Evolutionary conservation across 1,140 invertebrate species (phyloP), one percentile per base, ranked within the genome.

Genomic region (Neodiprion virginianus): DNA sequence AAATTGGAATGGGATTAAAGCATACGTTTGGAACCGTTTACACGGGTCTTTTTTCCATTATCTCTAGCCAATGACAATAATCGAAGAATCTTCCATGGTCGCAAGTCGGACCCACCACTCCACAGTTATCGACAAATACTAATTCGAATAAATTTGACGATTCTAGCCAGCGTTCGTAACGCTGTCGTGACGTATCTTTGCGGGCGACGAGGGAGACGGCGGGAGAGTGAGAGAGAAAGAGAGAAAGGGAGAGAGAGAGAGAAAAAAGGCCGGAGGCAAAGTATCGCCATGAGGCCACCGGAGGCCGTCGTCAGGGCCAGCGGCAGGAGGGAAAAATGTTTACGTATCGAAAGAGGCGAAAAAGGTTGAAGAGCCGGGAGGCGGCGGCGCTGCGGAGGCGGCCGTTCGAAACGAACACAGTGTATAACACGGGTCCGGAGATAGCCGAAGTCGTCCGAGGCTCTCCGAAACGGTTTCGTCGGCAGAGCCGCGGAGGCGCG

Each of bases 271-370:
- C 7, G 61, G 1, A 4, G 61, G 17, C 17, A 21, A 14, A 65
- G 61, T 65, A 14, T 40, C 4, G 61, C 28, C 28, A 1, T 40
- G 67, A 69, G 14, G 14, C 17, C 12, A 71, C 53, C 70, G 70
- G 70, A 49, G 70, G 40, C n/a, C 21, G 48, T 11, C 74, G 72
- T 75, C 76, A 72, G 21, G 75, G 74, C 74, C 77, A 72, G 70
- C 77, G 75, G 75, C 74, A 75, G 78, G 78, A 17, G 53, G n/a
- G 74, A 69, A 47, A 81, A 79, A 81, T 83, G 79, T 84, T 83
- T 84, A 82, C 72, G 76, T 80, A 83, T 83, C 76, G 78, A 69
- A 83, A 80, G 77, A 83, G 81, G 80, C 75, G 74, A 79, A 79
- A 82, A 78, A 73, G 75, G 67, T 17, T 7, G 14, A 48, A 71